Evolutionary conservation across 1,140 invertebrate species (phyloP).

Genomic region (Caenorhabditis elegans): DNA sequence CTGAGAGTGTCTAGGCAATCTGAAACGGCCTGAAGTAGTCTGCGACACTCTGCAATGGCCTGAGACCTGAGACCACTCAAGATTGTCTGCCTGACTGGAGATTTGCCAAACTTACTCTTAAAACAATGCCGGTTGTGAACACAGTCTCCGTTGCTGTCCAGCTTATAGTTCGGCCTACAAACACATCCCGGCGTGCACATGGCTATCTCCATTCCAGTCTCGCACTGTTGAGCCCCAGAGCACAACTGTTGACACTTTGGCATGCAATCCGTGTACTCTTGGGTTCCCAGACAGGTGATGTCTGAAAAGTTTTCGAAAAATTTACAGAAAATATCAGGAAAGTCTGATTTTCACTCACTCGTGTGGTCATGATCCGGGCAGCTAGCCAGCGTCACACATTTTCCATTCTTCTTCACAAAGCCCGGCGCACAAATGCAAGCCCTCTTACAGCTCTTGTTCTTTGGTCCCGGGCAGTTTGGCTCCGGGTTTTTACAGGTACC

Average conservation of each 20-base stretch:
- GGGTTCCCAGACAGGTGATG: not conserved
- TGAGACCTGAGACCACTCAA: no score
- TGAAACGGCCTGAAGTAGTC: no score
- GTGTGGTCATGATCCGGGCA: conserved; percentile 7
- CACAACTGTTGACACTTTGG: conserved; percentile 12
- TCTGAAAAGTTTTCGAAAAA: not conserved
- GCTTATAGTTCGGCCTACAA: conserved; percentile 5
- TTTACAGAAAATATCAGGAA: no score
- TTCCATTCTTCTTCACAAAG: conserved; percentile 1
- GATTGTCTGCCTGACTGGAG: no score
- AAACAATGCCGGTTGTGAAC: conserved; percentile 26
- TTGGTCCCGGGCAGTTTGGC: not conserved
- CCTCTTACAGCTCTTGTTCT: not conserved
- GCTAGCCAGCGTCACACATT: conserved; percentile 13
- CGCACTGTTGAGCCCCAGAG: not conserved
- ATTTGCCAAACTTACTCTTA: no score
- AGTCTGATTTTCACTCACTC: no score
- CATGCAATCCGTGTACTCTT: conserved; percentile 32
- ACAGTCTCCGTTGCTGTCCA: not conserved
- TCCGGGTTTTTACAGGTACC: conserved; percentile 1
- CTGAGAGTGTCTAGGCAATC: no score
- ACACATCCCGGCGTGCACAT: conserved; percentile 34
- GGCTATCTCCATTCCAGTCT: not conserved
- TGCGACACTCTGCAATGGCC: no score
- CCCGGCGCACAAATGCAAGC: conserved; percentile 14